Conservation (phyloP, 2,888 invertebrate species). For the Diadegma fenestrale region DNA sequence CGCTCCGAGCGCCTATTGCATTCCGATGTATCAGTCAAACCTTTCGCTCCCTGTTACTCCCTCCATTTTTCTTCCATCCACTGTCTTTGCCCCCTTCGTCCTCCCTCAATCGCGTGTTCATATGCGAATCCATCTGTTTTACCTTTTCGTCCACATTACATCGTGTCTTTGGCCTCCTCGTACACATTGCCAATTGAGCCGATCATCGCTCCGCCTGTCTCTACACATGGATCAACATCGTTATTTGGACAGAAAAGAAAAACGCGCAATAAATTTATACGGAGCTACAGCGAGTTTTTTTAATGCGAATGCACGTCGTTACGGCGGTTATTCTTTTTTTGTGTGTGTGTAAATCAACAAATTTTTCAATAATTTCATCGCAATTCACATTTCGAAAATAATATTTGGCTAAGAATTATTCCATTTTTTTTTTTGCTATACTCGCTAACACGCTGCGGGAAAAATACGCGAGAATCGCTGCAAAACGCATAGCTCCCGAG, state of each 20-base stretch:
- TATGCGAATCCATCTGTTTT: constrained; percentile 58
- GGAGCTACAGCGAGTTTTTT: constrained; percentile 24
- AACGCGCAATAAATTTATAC: constrained; percentile 44
- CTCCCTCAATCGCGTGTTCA: constrained; percentile 17
- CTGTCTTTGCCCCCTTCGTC: constrained; percentile 10
- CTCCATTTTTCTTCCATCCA: constrained; percentile 9
- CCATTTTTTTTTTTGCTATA: too few species aligned
- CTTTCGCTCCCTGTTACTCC: constrained; percentile 5
- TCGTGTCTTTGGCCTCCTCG: constrained; percentile 25
- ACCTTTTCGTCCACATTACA: constrained; percentile 52
- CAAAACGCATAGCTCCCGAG: too few species aligned
- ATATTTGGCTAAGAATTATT: too few species aligned
- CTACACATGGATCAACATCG: constrained; percentile 47
- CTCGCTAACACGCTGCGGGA: too few species aligned
- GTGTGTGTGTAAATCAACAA: too few species aligned
- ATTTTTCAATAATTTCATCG: too few species aligned
- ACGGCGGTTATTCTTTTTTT: too few species aligned
- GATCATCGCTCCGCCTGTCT: constrained; percentile 60
- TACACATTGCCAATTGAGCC: constrained; percentile 54
- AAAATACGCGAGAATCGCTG: too few species aligned
- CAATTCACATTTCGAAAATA: too few species aligned
- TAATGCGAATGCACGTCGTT: neutral
- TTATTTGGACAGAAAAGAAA: constrained; percentile 71
- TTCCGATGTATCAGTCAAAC: constrained; percentile 34
- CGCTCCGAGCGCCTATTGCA: constrained; percentile 40